Evolutionary conservation across 1,140 invertebrate genomes (phyloP), one percentile per base, ranked within the genome.

Genomic region (Frieseomelitta varia): DNA sequence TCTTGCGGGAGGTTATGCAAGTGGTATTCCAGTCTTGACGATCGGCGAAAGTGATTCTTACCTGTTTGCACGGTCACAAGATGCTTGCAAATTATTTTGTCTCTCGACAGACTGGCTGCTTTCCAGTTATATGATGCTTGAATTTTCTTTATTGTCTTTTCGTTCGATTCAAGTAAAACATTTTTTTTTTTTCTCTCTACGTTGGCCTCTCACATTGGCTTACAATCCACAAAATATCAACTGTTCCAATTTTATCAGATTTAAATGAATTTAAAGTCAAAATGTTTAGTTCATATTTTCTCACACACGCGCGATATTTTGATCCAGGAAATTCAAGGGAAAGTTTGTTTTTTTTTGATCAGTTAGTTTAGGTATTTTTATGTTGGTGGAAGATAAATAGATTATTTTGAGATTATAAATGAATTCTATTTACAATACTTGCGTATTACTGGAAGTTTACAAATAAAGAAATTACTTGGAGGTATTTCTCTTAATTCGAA

Each of bases 11-110:
- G 75, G 81, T 94, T 94, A 93, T 90, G 93, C 92, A 93, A 94
- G 78, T 65, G 65, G 73, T 84, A 72, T 74, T n/a, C 69, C n/a
- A 34, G 63, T 76, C 85, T 77, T 85, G 80, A 84, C 88, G 91
- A 89, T 93, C 92, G 92, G 93, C 91, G 93, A 93, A 94, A 94
- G 92, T 90, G 91, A 93, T 94, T 88, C 84, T 74, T 91, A 86
- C 89, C 55, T 80, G 81, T 74, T 73, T n/a, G 67, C 67, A 81
- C 55, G 55, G 39, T 47, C 74, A 68, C 19, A 11, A 55, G 83
- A 81, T 79, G 51, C n/a, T 58, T 56, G 84, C 27, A 39, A 47
- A 34, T 74, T 63, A 65, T 84, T 53, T 72, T 8, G 55, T 21
- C 55, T 39, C 15, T 65, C 21, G 15, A 39, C 55, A 71, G 4